Percentiles rank a stretch among this genome's conserved stretches.
phyloP scores from a whole-genome alignment of 2,113 vertebrate species.

The Platichthys stellatus region DNA sequence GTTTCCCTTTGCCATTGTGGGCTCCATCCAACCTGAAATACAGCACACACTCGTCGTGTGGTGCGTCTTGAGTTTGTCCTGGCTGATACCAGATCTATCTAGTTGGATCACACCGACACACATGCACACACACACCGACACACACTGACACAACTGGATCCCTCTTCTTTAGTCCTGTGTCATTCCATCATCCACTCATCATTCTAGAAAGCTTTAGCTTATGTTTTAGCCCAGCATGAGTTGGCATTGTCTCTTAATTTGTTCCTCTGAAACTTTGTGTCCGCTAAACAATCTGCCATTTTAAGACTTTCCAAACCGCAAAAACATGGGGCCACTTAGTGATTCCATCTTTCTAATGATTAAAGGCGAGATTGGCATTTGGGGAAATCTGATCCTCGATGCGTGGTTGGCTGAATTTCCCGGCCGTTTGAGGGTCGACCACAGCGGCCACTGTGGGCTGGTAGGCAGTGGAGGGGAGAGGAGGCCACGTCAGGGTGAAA shows the following conservation, averaged over 20 bases:
- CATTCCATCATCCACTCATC: constrained; percentile 12
- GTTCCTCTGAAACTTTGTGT: constrained; percentile 43
- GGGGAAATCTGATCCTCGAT: constrained; percentile 56
- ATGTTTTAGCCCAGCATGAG: constrained; percentile 2
- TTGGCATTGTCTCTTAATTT: constrained; percentile 29
- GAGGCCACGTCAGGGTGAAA: constrained; percentile 65
- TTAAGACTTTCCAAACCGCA: constrained; percentile 56
- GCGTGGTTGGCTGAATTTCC: constrained; percentile 61
- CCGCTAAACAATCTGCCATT: constrained; percentile 29
- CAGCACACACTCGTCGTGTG: constrained; percentile 13
- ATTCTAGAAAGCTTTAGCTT: not conserved
- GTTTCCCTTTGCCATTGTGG: constrained; percentile 33
- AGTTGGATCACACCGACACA: constrained; percentile 16
- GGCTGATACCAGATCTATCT: constrained; percentile 37
- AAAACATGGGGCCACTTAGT: constrained; percentile 51
- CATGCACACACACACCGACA: not conserved
- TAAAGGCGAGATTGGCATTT: constrained; percentile 50
- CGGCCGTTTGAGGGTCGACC: constrained; percentile 65
- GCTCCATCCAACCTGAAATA: constrained; percentile 34
- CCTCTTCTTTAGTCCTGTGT: not conserved
- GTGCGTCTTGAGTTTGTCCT: constrained; percentile 44
- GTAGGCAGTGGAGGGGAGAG: constrained; percentile 40
- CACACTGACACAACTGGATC: not conserved
- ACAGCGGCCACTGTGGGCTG: constrained; percentile 63
- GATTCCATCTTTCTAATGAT: constrained; percentile 58